Percentiles rank a stretch among this genome's conserved stretches.
These are phyloP conservation scores for Pangasius mekongensis DNA, from an alignment of 2,797 vertebrate genomes.

Conservation along the genomic window DNA sequence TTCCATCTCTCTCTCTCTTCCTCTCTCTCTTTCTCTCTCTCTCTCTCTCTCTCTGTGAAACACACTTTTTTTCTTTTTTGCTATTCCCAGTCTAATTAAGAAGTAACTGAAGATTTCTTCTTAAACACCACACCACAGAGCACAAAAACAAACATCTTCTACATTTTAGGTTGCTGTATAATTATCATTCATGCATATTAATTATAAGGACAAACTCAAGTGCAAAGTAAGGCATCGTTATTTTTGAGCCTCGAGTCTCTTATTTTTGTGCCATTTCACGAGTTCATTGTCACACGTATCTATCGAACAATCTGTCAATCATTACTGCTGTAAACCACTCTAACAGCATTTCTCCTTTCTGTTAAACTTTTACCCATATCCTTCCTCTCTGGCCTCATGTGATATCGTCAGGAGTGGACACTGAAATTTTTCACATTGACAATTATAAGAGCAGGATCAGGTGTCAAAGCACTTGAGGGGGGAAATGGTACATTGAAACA, in stretches of 20 bases:
- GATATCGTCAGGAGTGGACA: constrained; percentile 22
- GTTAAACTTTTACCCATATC: constrained; percentile 69
- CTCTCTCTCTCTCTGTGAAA: not conserved
- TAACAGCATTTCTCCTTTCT: constrained; percentile 20
- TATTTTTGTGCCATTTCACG: constrained; percentile 2
- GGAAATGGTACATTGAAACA: not conserved
- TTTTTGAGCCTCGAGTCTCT: not conserved
- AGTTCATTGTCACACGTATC: constrained; percentile 54
- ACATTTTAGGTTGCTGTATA: constrained; percentile 4
- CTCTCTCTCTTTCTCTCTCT: not conserved
- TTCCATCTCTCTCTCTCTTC: constrained; percentile 10
- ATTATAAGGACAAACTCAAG: not conserved
- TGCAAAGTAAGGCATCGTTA: not conserved
- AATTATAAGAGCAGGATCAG: not conserved
- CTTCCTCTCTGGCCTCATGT: constrained; percentile 12
- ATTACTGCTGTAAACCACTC: constrained; percentile 55
- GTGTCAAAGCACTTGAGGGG: not conserved
- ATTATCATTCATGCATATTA: constrained; percentile 8
- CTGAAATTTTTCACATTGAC: not conserved
- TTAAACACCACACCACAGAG: not conserved
- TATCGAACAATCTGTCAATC: constrained; percentile 65
- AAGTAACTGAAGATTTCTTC: constrained; percentile 7
- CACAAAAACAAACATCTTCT: not conserved
- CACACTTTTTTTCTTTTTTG: not conserved
- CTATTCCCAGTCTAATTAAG: constrained; percentile 27